Base-by-base conservation (phyloP, 2,797 vertebrate species). In the Hyperoplus lanceolatus region DNA sequence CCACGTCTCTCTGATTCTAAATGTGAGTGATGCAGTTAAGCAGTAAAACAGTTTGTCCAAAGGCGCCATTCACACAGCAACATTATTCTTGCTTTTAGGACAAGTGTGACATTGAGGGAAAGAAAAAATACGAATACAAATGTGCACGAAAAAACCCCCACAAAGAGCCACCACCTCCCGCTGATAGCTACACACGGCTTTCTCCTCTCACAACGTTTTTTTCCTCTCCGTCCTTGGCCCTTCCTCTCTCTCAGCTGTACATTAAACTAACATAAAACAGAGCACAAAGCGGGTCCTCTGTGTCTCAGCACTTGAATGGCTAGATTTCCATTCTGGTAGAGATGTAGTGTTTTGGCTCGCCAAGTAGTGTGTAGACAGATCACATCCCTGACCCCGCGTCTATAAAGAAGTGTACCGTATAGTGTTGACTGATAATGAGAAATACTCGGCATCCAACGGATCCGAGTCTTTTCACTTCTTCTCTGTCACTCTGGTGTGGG, bases 201-300 rank as follows among this genome's bases (percentile, higher is more conserved):
- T 68, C 29, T 69, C 39, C 75, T 69, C 59, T 54, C 56, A 73
- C 70, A 82, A 69, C 87, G 62, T 76, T 76, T 57, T 49, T 79
- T 55, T 68, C 56, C 70, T 69, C 59, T 54, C 38, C 1, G 2
- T 63, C 66, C 60, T 81, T 41, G 48, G 63, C 70, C 79, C 67
- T 75, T 66, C 61, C 56, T 81, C 71, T 62, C 62, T 66, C 49
- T 81, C 51, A 68, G 86, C 70, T 82, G 81, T 83, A 84, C 72
- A 87, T 90, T 90, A 89, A 90, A 87, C 73, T n/a, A 29, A 45
- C 83, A 86, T 90, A 82, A 90, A 90, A 70, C 72, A 79, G 46
- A 70, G 67, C 78, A 92, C 82, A 91, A 90, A 89, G 82, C 56
- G 16, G 73, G 68, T 81, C 83, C 81, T 71, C 39, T n/a, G 71